phyloP scores from a whole-genome alignment of 2,113 vertebrate genomes.

The Planiliza haematocheilus region DNA sequence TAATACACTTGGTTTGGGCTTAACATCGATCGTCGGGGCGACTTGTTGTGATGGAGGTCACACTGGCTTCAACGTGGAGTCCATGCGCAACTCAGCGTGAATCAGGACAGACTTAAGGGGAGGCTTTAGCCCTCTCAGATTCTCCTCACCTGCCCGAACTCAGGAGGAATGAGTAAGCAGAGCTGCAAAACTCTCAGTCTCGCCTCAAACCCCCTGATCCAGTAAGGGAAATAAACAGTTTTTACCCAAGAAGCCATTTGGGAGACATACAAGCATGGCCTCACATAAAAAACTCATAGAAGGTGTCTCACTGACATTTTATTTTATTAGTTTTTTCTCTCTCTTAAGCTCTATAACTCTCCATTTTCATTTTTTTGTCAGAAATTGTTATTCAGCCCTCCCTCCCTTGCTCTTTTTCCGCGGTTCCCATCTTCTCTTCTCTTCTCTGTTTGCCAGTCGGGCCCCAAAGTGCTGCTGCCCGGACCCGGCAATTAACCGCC shows the following conservation, averaged over 20 bases:
- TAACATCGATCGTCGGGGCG: slow-evolving; percentile 27
- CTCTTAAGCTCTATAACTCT: slow-evolving; percentile 4
- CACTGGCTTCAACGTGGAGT: slow-evolving; percentile 30
- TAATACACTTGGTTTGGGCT: slow-evolving; percentile 17
- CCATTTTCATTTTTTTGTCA: slow-evolving; percentile 31
- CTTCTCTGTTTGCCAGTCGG: slow-evolving; percentile 32
- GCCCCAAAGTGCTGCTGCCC: slow-evolving; percentile 47
- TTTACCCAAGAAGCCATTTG: slow-evolving; percentile 11
- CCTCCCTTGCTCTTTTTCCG: slow-evolving; percentile 19
- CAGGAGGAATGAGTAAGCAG: slow-evolving; percentile 34
- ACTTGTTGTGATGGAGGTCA: slow-evolving; percentile 54
- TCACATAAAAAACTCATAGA: slow-evolving; percentile 15
- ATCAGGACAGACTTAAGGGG: slow-evolving; percentile 46
- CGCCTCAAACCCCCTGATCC: slow-evolving; percentile 32
- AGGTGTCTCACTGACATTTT: slow-evolving; percentile 1
- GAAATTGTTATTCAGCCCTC: slow-evolving; percentile 38
- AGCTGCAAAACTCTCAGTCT: slow-evolving; percentile 4
- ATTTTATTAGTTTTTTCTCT: slow-evolving; percentile 3
- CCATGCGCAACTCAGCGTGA: slow-evolving; percentile 24
- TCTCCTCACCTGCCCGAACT: slow-evolving; percentile 50
- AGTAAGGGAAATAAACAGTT: slow-evolving; percentile 49
- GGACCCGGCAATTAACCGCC: slow-evolving; percentile 61
- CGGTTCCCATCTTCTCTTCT: slow-evolving; percentile 18
- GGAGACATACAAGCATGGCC: slow-evolving; percentile 11
- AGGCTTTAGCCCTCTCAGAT: slow-evolving; percentile 44